phyloP scores from a whole-genome alignment of 2,797 vertebrate genomes.

The Oryzias sinensis region DNA sequence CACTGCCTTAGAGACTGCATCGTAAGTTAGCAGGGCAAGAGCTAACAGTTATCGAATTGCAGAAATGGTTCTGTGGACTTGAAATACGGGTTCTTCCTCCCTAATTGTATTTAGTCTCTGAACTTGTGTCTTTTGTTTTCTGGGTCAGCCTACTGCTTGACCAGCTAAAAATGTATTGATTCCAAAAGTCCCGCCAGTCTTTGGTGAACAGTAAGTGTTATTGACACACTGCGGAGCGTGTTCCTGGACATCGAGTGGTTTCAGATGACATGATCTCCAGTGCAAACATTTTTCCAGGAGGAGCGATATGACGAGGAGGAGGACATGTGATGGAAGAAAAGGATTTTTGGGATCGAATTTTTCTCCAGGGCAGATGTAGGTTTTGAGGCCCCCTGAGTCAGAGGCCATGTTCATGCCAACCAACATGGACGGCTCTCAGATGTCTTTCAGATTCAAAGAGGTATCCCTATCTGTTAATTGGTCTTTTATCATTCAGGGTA shows the following conservation, averaged over 20 bases:
- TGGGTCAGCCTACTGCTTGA: constrained; percentile 10
- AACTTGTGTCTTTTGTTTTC: constrained; percentile 4
- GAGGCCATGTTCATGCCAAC: constrained; percentile 82
- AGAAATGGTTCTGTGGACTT: not conserved
- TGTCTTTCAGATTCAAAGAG: constrained; percentile 90
- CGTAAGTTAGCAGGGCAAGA: no score
- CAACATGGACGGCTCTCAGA: constrained; percentile 87
- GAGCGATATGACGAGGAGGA: constrained; percentile 82
- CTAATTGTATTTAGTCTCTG: constrained; percentile 2
- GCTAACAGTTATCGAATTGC: not conserved
- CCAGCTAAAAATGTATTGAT: constrained; percentile 30
- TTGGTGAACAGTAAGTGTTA: constrained; percentile 32
- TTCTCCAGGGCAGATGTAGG: constrained; percentile 79
- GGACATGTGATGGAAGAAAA: constrained; percentile 76
- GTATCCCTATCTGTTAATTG: constrained; percentile 58
- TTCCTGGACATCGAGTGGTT: constrained; percentile 23
- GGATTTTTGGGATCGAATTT: constrained; percentile 83
- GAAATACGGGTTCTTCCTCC: not conserved
- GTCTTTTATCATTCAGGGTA: not conserved
- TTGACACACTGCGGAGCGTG: constrained; percentile 40
- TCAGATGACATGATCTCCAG: constrained; percentile 34
- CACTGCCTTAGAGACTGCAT: no score
- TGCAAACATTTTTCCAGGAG: constrained; percentile 75
- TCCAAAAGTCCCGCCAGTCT: constrained; percentile 17
- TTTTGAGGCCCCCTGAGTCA: constrained; percentile 86